phyloP scores from a whole-genome alignment of 1,140 invertebrate species.

The Drosophila lowei region DNA sequence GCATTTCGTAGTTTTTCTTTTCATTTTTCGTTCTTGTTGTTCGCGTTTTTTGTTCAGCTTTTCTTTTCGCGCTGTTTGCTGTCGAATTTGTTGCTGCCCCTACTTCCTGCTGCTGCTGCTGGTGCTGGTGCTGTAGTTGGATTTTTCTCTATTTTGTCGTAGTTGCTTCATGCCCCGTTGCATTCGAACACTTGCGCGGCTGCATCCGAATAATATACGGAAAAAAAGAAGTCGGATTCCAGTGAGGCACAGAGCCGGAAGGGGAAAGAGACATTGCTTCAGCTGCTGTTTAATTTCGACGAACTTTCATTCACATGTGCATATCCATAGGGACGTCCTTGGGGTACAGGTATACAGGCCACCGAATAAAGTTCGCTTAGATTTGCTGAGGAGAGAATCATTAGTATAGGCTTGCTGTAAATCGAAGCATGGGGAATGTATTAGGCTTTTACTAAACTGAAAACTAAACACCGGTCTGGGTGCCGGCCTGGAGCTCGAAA shows the following conservation, averaged over 20 bases:
- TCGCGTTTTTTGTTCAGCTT: slow-evolving; percentile 12
- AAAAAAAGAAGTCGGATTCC: slow-evolving; percentile 18
- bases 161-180: slow-evolving; percentile 71
- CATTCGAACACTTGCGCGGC: slow-evolving; percentile 72
- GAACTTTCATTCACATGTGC: background rate
- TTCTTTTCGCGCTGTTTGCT: slow-evolving; percentile 34
- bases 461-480: too few species aligned
- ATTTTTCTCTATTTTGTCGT: slow-evolving; percentile 54
- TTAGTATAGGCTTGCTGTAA: too few species aligned
- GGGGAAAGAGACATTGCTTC: background rate
- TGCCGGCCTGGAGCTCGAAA: too few species aligned
- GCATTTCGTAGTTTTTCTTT: slow-evolving; percentile 41
- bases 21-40: slow-evolving; percentile 10
- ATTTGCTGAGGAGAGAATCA: too few species aligned
- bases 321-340: background rate
- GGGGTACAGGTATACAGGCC: too few species aligned
- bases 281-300: slow-evolving; percentile 55
- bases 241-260: slow-evolving; percentile 6
- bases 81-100: slow-evolving; percentile 62
- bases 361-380: too few species aligned
- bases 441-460: too few species aligned
- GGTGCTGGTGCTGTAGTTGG: slow-evolving; percentile 21
- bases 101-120: background rate
- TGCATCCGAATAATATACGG: slow-evolving; percentile 41
- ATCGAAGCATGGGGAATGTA: too few species aligned